Percentiles rank a stretch among this genome's conserved stretches.
Conservation (phyloP, 2,888 invertebrate species). For the Dicycla oo region DNA sequence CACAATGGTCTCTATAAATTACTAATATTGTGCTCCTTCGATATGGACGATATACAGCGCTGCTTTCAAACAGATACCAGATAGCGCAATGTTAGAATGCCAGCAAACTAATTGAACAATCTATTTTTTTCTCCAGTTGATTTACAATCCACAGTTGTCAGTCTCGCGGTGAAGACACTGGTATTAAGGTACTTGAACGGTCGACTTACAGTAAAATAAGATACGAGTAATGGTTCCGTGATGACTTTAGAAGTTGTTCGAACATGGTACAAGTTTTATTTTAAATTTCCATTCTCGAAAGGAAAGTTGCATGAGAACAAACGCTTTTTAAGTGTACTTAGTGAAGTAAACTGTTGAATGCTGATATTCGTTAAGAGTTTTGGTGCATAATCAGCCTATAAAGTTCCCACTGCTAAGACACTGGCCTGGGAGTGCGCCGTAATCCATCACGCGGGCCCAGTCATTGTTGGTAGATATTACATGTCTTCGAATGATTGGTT, state of each 20-base stretch:
- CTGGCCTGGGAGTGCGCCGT: too few relatives aligned
- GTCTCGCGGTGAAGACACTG: constrained; percentile 53
- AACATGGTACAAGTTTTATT: constrained; percentile 53
- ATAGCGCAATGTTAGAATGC: constrained; percentile 1
- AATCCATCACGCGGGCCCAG: too few relatives aligned
- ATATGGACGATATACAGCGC: constrained; percentile 44
- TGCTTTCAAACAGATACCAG: not conserved
- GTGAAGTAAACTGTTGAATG: constrained; percentile 53
- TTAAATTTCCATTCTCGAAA: constrained; percentile 44
- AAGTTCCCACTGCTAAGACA: too few relatives aligned
- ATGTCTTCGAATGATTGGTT: too few relatives aligned
- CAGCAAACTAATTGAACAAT: constrained; percentile 40
- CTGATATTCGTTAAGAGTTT: constrained; percentile 19
- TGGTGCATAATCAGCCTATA: not conserved
- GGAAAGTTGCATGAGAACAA: constrained; percentile 52
- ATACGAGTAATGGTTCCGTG: constrained; percentile 61
- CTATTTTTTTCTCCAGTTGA: constrained; percentile 14
- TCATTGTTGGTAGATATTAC: too few relatives aligned
- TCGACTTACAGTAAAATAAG: constrained; percentile 55
- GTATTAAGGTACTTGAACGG: constrained; percentile 45
- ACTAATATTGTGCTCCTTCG: constrained; percentile 22
- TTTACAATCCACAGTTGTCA: constrained; percentile 35
- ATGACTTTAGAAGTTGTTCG: constrained; percentile 60
- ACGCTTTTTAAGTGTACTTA: constrained; percentile 46
- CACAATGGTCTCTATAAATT: constrained; percentile 35